Evolutionary conservation across 1,140 invertebrate species (phyloP), one percentile per base, ranked within the genome.

Genomic region (Hyposmocoma kahamanoa): DNA sequence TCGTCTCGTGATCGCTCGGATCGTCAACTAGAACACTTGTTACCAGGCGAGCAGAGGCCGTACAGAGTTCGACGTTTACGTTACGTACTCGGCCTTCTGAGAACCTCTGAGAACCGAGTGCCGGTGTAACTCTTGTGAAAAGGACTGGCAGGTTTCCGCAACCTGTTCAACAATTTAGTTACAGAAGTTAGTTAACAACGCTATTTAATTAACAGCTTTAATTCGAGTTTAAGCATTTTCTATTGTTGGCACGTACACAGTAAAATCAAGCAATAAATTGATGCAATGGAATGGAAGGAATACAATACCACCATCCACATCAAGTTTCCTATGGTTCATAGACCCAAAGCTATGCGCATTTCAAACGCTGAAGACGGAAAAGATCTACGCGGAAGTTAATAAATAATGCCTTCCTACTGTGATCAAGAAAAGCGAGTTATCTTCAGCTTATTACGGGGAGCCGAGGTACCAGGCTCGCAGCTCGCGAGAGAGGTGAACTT

Each of bases 371-470:
- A 59, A 60, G 43, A 47, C 47, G 58, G 57, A 65, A 67, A 70
- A 59, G 58, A 62, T 63, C 74, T 62, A 62, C 77, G 73, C 77
- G 73, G 75, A 82, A 79, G 73, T 73, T 71, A 65, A 67, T 67
- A 67, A 75, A 73, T 67, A 69, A 72, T 65, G 52, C 42, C 53
- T 57, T 62, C 64, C 56, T 58, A 50, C 61, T 66, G 64, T 56
- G 70, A 82, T 80, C 71, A 77, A 82, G 78, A 80, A 83, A 80
- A 77, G 69, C 71, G 68, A 78, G 69, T 80, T 79, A 82, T 82
- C 77, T 80, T 77, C 74, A 79, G 80, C 80, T 84, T 84, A 84
- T 84, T 84, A 84, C 78, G 76, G 67, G 66, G 67, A 79, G 72
- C 62, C 68, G 63, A 59, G 59, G 69, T 80, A 84, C 80, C 63